Percentiles rank a stretch among this genome's conserved stretches.
These are phyloP conservation scores for Thecocarcelia acutangulata DNA, from an alignment of 2,888 invertebrate genomes.

Conservation along the genomic window DNA sequence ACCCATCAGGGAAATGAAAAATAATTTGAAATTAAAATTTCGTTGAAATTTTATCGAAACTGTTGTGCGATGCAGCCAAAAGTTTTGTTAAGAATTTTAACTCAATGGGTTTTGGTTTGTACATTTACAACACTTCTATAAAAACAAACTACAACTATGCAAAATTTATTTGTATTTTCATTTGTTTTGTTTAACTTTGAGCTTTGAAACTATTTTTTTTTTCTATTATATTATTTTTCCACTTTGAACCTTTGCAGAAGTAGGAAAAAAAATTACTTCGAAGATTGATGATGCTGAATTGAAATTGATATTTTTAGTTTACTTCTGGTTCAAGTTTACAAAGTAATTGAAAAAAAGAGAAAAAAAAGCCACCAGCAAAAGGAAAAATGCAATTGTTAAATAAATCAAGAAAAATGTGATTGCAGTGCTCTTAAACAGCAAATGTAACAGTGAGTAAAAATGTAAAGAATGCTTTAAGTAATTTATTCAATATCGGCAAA, in stretches of 20 bases:
- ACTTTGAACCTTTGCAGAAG: constrained; percentile 5
- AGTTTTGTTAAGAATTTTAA: constrained; percentile 26
- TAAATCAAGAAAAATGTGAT: constrained; percentile 21
- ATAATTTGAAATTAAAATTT: constrained; percentile 18
- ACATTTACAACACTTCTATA: background rate
- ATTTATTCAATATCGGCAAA: background rate
- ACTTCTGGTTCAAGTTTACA: constrained; percentile 51
- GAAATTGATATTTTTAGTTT: constrained; percentile 62
- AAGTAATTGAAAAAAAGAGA: constrained; percentile 43
- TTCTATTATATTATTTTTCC: constrained; percentile 2
- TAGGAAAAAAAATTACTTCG: constrained; percentile 45
- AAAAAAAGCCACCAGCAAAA: constrained; percentile 9
- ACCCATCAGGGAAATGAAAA: constrained; percentile 24
- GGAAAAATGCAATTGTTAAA: constrained; percentile 23
- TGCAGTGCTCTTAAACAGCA: background rate
- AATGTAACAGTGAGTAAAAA: background rate
- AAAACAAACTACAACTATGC: constrained; percentile 35
- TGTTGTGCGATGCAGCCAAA: constrained; percentile 1
- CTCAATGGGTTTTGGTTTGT: constrained; percentile 9
- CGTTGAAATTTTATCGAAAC: constrained; percentile 15
- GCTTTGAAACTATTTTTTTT: constrained; percentile 33
- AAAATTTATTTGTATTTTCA: constrained; percentile 49
- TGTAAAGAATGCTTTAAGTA: no score
- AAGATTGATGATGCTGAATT: constrained; percentile 61
- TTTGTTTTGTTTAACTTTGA: constrained; percentile 55